phyloP scores from a whole-genome alignment of 2,888 invertebrate genomes.

The Rhingia rostrata region DNA sequence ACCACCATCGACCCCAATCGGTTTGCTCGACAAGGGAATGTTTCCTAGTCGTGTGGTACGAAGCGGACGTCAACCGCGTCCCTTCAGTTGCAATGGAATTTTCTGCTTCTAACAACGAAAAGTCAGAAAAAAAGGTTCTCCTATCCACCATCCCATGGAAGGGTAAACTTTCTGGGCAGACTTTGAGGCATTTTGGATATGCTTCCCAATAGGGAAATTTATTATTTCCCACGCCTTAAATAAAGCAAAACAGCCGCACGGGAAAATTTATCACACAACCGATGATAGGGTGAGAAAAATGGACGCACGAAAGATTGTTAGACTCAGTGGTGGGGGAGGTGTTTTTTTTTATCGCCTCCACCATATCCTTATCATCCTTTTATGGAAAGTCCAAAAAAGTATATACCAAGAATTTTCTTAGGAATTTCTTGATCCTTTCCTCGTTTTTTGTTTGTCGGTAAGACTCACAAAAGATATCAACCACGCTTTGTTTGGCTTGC shows the following conservation, averaged over 20 bases:
- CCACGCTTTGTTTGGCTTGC: constrained; percentile 37
- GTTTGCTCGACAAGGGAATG: constrained; percentile 18
- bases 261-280: constrained; percentile 57
- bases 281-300: constrained; percentile 32
- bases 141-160: background rate
- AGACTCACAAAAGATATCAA: constrained; percentile 29
- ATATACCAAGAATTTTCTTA: constrained; percentile 14
- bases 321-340: background rate
- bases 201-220: constrained; percentile 48
- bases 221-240: constrained; percentile 38
- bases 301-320: background rate
- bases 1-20: constrained; percentile 30
- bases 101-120: constrained; percentile 4
- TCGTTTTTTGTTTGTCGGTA: background rate
- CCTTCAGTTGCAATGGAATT: constrained; percentile 21
- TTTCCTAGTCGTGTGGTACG: constrained; percentile 24
- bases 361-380: constrained; percentile 32
- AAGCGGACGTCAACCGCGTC: background rate
- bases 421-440: background rate
- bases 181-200: constrained; percentile 18
- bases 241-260: constrained; percentile 52
- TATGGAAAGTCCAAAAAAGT: constrained; percentile 9
- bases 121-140: background rate
- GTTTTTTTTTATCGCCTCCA: background rate
- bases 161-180: constrained; percentile 37